Evolutionary conservation across 2,888 invertebrate species (phyloP), one percentile per base, ranked within the genome.

Genomic region (Ceramica pisi): DNA sequence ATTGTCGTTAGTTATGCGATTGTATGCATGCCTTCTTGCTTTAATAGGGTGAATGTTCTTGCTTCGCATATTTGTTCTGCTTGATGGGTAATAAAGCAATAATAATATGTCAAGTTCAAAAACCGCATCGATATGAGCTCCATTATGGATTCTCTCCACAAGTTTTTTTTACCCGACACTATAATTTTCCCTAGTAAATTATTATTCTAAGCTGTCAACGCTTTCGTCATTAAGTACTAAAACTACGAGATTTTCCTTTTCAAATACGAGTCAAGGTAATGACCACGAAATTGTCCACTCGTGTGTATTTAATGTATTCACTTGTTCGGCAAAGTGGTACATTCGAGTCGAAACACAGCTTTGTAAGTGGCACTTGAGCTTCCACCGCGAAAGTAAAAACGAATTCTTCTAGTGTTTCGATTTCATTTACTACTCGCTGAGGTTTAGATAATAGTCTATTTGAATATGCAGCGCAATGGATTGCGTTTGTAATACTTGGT

Each of bases 291-390:
- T 82, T 71, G 82, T 62, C 78, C 81, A 83, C 79, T 88, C 85
- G 86, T 86, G 85, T 89, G 85, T 79, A 67, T 81, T 76, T 89
- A 90, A 89, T 87, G 78, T 89, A 89, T 90, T 86, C 89, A 71
- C 71, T 82, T 85, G 82, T 85, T 80, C 79, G 75, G 68, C 60
- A 78, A 87, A 84, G 87, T 81, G 57, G 85, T 83, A 83, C 80
- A 75, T 75, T 75, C 59, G 55, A 76, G 74, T 86, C 51, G 68
- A 72, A 65, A 70, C 65, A 82, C 73, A 67, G 69, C 68, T 81
- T 81, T 72, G 66, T 66, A 84, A 82, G 85, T 86, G 23, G 71
- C 73, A 86, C 78, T 80, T 71, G 59, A 67, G 69, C 77, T 77
- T 80, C 67, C 6, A 67, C 62, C 23, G 84, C 68, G 85, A 85